Evolutionary conservation across 2,888 invertebrate species (phyloP), one percentile per base, ranked within the genome.

Genomic region (Hypsopygia costalis): DNA sequence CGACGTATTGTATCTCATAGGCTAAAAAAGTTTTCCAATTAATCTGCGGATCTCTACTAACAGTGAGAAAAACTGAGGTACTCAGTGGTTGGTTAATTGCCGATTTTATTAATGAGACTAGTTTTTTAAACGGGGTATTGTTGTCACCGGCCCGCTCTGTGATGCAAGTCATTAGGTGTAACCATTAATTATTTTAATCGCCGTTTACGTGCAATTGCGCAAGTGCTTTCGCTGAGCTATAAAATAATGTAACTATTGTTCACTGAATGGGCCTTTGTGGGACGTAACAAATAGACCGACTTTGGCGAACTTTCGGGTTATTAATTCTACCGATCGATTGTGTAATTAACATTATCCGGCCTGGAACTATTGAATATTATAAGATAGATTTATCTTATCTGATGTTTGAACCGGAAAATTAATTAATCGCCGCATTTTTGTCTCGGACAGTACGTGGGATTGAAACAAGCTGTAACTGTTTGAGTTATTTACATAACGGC

Each of bases 181-280:
- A 59, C 67, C 71, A 85, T 87, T 85, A 85, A 82, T 87, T 82
- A 83, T 75, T 74, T 79, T 81, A 78, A 83, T 76, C 67, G 73
- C 63, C 75, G 69, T 79, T 81, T 75, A 79, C 67, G 64, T 71
- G 65, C 49, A 52, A 58, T 81, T 85, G 60, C 74, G 71, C 65
- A 85, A 86, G 55, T 68, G 74, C 81, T 81, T 85, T 83, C 83
- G 80, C 79, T 60, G 42, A 51, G 53, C 60, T 56, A 69, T 81
- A 81, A 81, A 81, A 86, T 85, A 85, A 83, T 76, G 73, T 59
- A 58, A 54, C 78, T 62, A 86, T 87, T 87, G 86, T 86, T 66
- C 62, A 62, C 67, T 73, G 80, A 86, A 82, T 71, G 66, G 65
- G 62, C 59, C 74, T 78, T 81, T 83, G 78, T 69, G 62, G 62